Evolutionary conservation across 2,113 vertebrate genomes (phyloP), one percentile per base, ranked within the genome.

Genomic region (Lophius piscatorius): DNA sequence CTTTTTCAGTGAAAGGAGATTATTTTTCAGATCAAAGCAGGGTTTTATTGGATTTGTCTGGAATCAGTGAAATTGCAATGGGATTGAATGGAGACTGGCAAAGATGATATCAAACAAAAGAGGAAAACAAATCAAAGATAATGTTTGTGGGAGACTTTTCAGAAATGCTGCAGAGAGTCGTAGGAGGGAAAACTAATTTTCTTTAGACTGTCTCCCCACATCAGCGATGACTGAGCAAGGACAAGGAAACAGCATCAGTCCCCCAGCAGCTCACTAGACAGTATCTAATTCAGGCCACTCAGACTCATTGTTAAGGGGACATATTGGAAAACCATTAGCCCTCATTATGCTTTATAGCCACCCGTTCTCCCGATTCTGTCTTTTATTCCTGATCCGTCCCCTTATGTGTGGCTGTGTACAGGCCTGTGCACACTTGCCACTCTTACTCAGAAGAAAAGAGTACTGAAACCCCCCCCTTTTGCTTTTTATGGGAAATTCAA

Each of bases 281-380:
- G 29, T 8, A 48, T 39, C 66, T 70, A 49, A 76, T 74, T 78
- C 80, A 83, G 26, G 74, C 63, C 79, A 80, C 71, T 78, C 82
- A 68, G 63, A 72, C 75, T 81, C 67, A 55, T 79, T 77, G 50
- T 89, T 86, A 82, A 87, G 57, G 55, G 78, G 66, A 82, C 80
- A 80, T 88, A 90, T 90, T 76, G 85, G 82, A 89, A 90, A 90
- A 84, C 84, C 80, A 85, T 91, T 90, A 89, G 70, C 26, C 38
- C 74, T 85, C 81, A 86, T 90, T 86, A 88, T 84, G 69, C 69
- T 89, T 89, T 89, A 88, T 83, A 75, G 77, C 56, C 40, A 51
- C 65, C 50, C 51, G 34, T 63, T 81, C 73, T 82, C 75, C 11
- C 36, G 39, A 60, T 70, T 68, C 67, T 70, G 61, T 70, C 64